A percentile compares a stretch with the other conserved stretches of the same genome.
Evolutionary conservation across 2,113 vertebrate species (phyloP).

Genomic region (Noctilio leporinus): DNA sequence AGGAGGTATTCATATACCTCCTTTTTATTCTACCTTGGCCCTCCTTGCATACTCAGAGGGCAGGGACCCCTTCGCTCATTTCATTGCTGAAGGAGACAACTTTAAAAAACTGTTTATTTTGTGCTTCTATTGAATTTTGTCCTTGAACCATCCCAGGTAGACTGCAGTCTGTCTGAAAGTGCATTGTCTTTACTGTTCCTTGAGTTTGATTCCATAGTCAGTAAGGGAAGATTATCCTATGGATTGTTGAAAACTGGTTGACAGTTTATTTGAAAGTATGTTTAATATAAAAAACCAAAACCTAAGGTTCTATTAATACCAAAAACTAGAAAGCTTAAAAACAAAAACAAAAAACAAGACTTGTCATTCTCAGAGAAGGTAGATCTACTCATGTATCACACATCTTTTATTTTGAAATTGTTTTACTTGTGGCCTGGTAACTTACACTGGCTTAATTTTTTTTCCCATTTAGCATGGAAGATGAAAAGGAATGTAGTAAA

Average conservation of each 20-base stretch:
- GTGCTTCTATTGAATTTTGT: background rate
- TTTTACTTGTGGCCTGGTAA: background rate
- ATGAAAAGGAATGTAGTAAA: slow-evolving; percentile 79
- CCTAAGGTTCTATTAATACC: slow-evolving; percentile 2
- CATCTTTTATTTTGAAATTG: slow-evolving; percentile 16
- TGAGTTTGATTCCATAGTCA: background rate
- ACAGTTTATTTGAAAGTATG: slow-evolving; percentile 8
- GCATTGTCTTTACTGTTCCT: background rate
- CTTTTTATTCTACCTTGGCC: background rate
- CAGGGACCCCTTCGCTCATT: background rate
- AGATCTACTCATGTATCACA: background rate
- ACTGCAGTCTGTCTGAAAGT: background rate
- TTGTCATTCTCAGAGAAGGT: background rate
- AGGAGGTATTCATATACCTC: background rate
- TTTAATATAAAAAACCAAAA: slow-evolving; percentile 1
- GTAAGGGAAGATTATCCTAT: background rate
- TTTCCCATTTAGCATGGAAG: slow-evolving; percentile 57
- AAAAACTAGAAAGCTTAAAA: background rate
- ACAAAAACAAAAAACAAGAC: background rate
- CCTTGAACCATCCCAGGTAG: background rate
- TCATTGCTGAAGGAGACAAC: background rate
- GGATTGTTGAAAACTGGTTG: slow-evolving; percentile 2
- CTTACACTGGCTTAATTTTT: background rate
- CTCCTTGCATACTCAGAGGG: background rate
- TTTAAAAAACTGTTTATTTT: background rate